Percentiles rank a stretch among this genome's conserved stretches.
These are phyloP conservation scores for Aphelocoma californica DNA, from an alignment of 2,797 vertebrate species.

Conservation along the genomic window DNA sequence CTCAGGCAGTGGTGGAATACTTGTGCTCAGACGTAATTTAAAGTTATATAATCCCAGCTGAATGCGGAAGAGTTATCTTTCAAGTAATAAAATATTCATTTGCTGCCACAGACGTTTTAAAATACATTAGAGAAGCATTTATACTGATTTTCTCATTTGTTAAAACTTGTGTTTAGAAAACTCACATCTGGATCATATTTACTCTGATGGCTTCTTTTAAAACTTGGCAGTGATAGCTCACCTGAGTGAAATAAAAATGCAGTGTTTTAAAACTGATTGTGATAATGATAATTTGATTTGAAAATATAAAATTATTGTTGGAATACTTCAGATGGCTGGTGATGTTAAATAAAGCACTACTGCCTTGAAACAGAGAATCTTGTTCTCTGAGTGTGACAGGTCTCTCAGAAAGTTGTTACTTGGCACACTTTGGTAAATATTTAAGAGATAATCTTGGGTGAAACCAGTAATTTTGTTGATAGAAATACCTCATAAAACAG, in stretches of 20 bases:
- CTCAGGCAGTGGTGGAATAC: neutral
- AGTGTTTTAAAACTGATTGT: neutral
- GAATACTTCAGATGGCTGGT: neutral
- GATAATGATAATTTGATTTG: neutral
- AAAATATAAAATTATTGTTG: neutral
- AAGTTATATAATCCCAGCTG: neutral
- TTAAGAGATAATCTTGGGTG: neutral
- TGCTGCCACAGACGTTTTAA: neutral
- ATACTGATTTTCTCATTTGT: neutral
- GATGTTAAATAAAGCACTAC: neutral
- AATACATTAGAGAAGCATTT: neutral
- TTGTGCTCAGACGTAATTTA: neutral
- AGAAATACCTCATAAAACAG: neutral
- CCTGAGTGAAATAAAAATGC: neutral
- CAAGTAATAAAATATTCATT: constrained; percentile 7
- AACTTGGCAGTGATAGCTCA: neutral
- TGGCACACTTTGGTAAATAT: neutral
- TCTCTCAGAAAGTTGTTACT: neutral
- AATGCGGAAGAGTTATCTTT: constrained; percentile 8
- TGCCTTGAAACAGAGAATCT: neutral
- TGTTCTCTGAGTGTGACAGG: neutral
- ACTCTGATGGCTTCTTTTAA: neutral
- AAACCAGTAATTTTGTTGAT: neutral
- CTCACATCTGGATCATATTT: neutral
- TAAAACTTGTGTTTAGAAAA: neutral